These are phyloP conservation scores for Psammodynastes pulverulentus DNA, from an alignment of 2,113 vertebrate species.

Conservation along the genomic window DNA sequence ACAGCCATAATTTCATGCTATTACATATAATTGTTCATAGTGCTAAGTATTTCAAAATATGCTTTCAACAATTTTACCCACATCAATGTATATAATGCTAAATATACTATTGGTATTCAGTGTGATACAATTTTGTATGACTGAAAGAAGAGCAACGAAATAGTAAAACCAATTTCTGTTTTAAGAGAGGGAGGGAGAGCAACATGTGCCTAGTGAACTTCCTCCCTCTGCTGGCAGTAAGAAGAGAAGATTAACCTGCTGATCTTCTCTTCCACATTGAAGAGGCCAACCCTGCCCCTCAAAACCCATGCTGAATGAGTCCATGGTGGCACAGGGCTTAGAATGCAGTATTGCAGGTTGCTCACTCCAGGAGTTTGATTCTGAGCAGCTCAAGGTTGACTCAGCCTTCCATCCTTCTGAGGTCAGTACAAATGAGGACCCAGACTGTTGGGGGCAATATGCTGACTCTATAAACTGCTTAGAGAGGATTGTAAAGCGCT, in stretches of 20 bases:
- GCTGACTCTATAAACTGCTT: too few relatives aligned
- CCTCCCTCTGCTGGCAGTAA: not conserved
- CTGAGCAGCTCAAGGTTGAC: too few relatives aligned
- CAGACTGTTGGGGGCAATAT: too few relatives aligned
- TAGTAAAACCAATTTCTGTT: not conserved
- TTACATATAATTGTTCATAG: slow-evolving; percentile 8
- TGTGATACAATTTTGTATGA: not conserved
- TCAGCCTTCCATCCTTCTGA: too few relatives aligned
- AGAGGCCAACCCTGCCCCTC: not conserved
- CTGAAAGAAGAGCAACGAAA: not conserved
- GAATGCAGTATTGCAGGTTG: too few relatives aligned
- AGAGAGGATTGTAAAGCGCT: too few relatives aligned
- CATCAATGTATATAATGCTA: not conserved
- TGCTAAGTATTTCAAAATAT: not conserved
- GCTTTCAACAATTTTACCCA: not conserved
- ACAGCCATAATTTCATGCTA: not conserved
- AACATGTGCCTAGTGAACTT: not conserved
- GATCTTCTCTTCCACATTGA: not conserved
- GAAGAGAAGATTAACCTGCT: not conserved
- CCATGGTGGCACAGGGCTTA: not conserved
- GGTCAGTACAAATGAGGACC: too few relatives aligned
- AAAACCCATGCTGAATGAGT: not conserved
- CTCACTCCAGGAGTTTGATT: too few relatives aligned
- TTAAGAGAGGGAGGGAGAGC: not conserved
- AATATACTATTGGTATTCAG: not conserved